phyloP scores from a whole-genome alignment of 2,797 vertebrate genomes.

The Acestrorhynchus altus region DNA sequence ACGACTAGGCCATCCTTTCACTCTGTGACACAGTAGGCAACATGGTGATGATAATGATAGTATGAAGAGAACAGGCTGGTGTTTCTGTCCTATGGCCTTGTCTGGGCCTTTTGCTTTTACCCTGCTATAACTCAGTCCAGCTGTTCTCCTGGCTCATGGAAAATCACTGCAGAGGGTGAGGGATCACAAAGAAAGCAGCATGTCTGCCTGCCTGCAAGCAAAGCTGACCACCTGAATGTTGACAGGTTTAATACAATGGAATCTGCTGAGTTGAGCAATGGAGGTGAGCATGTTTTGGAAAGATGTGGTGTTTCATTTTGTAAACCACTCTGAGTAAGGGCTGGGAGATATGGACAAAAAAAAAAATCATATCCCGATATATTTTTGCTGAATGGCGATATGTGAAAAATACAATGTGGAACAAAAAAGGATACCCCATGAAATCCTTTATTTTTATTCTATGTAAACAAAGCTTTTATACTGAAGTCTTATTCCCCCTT shows the following conservation, averaged over 20 bases:
- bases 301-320: no score
- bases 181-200: slow-evolving; percentile 4
- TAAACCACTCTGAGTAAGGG: background rate
- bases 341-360: no score
- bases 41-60: slow-evolving; percentile 32
- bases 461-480: no score
- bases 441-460: no score
- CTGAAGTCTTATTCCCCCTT: no score
- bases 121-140: slow-evolving; percentile 37
- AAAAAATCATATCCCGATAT: no score
- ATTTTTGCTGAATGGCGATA: no score
- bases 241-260: background rate
- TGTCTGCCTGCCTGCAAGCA: background rate
- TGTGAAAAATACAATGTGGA: no score
- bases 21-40: background rate
- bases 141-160: slow-evolving; percentile 47
- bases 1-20: slow-evolving; percentile 5
- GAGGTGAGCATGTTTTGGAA: background rate
- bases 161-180: slow-evolving; percentile 34
- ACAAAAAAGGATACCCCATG: no score
- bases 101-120: slow-evolving; percentile 31
- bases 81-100: slow-evolving; percentile 26
- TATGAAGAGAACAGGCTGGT: background rate
- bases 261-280: no score
- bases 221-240: background rate